Evolutionary conservation across 2,797 vertebrate species (phyloP), one percentile per base, ranked within the genome.

Genomic region (Propithecus perrieri): DNA sequence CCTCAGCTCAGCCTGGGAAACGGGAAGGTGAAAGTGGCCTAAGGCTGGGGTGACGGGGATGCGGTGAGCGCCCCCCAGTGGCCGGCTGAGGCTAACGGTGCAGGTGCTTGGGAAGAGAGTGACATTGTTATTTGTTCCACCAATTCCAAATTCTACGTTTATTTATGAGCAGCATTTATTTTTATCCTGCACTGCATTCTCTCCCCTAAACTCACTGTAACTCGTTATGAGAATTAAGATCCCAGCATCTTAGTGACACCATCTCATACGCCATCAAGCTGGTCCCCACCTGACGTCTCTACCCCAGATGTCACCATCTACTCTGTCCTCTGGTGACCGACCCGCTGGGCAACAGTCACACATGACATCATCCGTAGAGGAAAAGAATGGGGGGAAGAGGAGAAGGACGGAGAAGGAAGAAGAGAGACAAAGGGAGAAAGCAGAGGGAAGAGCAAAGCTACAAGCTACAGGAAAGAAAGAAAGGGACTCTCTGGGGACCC

Each of bases 101-200:
- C 96, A 96, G 96, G 92, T 96, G 89, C 94, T 94, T 20, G n/a
- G 61, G 71, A 65, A 72, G 74, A 90, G 20, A 41, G 43, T 4
- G 22, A 85, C 89, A 75, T 41, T 76, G 94, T 95, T 93, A 96
- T 81, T 94, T 95, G 94, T 87, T 94, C 85, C 48, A n/a, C 41
- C 38, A 17, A 89, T 59, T 80, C 91, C 79, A 92, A 91, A 85
- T 94, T 95, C 80, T 87, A 86, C 87, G 9, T 81, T 95, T 97
- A 97, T 97, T 97, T 97, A 95, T 97, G 95, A 96, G 93, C 81
- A 88, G 38, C 67, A 59, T 85, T 97, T 97, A 97, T 97, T 97
- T 97, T 97, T 97, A 96, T 95, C 96, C 57, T 89, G 72, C 50
- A 53, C 63, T 15, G 79, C 74, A 83, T 96, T 97, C 93, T 96